Percentiles rank a stretch among this genome's conserved stretches.
phyloP scores from a whole-genome alignment of 2,113 vertebrate genomes.

The Patagioenas fasciata region DNA sequence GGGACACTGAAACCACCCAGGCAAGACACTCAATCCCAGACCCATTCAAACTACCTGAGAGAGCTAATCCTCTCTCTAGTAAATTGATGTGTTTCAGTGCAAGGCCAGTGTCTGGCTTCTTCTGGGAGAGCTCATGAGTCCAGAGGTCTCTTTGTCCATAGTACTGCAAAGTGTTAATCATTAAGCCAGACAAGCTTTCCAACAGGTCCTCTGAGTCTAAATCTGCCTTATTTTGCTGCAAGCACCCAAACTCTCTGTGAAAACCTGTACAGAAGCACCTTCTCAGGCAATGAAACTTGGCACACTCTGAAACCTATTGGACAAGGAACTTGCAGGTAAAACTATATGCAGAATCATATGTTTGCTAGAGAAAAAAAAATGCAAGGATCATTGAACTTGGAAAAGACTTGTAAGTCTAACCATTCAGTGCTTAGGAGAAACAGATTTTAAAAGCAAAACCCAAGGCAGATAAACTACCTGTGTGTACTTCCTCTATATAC shows the following conservation, averaged over 20 bases:
- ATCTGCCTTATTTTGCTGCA: neutral
- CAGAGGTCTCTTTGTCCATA: constrained; percentile 52
- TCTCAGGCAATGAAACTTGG: neutral
- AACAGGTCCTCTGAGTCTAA: neutral
- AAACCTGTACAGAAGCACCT: neutral
- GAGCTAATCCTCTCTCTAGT: neutral
- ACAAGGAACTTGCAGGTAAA: neutral
- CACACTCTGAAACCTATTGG: neutral
- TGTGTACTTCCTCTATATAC: neutral
- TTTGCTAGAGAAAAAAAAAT: neutral
- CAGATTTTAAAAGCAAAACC: neutral
- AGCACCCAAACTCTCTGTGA: neutral
- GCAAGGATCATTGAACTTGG: neutral
- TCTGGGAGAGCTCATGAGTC: neutral
- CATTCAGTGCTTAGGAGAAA: neutral
- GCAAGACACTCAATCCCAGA: neutral
- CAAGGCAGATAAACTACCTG: neutral
- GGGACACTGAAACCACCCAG: neutral
- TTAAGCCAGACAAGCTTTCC: constrained; percentile 26
- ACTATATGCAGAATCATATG: neutral
- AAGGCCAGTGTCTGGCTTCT: neutral
- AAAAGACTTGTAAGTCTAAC: neutral
- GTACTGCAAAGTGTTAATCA: constrained; percentile 53
- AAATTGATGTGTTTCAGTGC: neutral
- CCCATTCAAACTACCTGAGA: neutral